Evolutionary conservation across 2,888 invertebrate species (phyloP).

Genomic region (Fabriciana adippe): DNA sequence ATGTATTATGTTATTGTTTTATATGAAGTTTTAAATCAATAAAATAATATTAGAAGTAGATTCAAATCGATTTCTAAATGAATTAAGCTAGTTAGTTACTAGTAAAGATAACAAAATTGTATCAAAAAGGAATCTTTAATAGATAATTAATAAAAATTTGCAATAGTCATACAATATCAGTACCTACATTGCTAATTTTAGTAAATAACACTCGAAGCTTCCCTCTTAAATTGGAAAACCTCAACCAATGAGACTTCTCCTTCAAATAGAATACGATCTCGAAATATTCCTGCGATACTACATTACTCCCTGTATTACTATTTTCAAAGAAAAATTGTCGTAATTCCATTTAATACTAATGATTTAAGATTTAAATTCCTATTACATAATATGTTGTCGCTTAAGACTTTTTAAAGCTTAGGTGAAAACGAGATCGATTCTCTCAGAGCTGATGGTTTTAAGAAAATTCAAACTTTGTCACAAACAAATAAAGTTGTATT

Average conservation of each 20-base stretch:
- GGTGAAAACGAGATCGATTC: slow-evolving; percentile 74
- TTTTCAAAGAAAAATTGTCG: slow-evolving; percentile 45
- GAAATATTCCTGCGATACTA: slow-evolving; percentile 67
- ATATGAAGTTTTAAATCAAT: too few relatives aligned
- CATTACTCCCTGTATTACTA: slow-evolving; percentile 56
- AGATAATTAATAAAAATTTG: too few relatives aligned
- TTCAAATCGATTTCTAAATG: too few relatives aligned
- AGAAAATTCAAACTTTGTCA: slow-evolving; percentile 44
- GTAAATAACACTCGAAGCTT: slow-evolving; percentile 22
- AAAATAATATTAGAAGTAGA: too few relatives aligned
- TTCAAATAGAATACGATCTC: slow-evolving; percentile 58
- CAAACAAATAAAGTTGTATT: slow-evolving; percentile 37
- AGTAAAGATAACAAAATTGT: not conserved
- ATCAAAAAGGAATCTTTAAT: too few relatives aligned
- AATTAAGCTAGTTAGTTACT: too few relatives aligned
- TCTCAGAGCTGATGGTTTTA: slow-evolving; percentile 56
- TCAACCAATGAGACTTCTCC: slow-evolving; percentile 59
- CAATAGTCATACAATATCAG: too few relatives aligned
- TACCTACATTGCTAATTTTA: not conserved
- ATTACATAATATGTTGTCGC: slow-evolving; percentile 39
- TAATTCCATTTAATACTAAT: not conserved
- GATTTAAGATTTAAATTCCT: slow-evolving; percentile 45
- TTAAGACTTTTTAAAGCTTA: slow-evolving; percentile 50
- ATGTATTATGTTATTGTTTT: too few relatives aligned
- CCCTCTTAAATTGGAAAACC: slow-evolving; percentile 45